phyloP scores from a whole-genome alignment of 2,113 vertebrate genomes.

The Nerophis lumbriciformis region DNA sequence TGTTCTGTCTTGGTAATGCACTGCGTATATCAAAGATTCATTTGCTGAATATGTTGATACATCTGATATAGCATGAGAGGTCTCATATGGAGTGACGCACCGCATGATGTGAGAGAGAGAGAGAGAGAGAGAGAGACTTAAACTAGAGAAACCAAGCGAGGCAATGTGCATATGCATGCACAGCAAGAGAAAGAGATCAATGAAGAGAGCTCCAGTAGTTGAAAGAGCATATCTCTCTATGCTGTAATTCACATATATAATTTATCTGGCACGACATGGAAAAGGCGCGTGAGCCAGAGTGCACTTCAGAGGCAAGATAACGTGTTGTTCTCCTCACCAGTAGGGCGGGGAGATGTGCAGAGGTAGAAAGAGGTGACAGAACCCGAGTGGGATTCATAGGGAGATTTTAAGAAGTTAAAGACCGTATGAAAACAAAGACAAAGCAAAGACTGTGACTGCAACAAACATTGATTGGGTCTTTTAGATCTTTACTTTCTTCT shows the following conservation, averaged over 20 bases:
- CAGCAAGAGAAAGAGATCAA: slow-evolving; percentile 23
- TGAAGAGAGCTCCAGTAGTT: slow-evolving; percentile 28
- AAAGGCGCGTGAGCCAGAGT: slow-evolving; percentile 11
- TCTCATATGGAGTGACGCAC: slow-evolving; percentile 2
- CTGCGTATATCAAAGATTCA: not conserved
- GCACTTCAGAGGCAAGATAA: slow-evolving; percentile 31
- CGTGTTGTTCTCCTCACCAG: slow-evolving; percentile 13
- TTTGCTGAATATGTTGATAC: not conserved
- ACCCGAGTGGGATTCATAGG: slow-evolving; percentile 8
- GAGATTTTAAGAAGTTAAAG: slow-evolving; percentile 2
- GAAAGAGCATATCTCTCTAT: slow-evolving; percentile 40
- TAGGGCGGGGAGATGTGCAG: slow-evolving; percentile 8
- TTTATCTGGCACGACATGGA: slow-evolving; percentile 35
- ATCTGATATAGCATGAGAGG: not conserved
- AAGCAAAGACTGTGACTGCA: not conserved
- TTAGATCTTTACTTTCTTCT: not conserved
- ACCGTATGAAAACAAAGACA: slow-evolving; percentile 2
- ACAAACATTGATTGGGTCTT: too few species aligned
- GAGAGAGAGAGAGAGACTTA: slow-evolving; percentile 13
- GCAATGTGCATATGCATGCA: slow-evolving; percentile 4
- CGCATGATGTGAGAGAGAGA: slow-evolving; percentile 9
- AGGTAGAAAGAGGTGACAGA: slow-evolving; percentile 15
- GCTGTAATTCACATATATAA: slow-evolving; percentile 46
- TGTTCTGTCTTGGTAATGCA: not conserved
- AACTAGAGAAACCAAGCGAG: slow-evolving; percentile 6